Evolutionary conservation across 2,888 invertebrate species (phyloP).

Genomic region (Thumatha senex): DNA sequence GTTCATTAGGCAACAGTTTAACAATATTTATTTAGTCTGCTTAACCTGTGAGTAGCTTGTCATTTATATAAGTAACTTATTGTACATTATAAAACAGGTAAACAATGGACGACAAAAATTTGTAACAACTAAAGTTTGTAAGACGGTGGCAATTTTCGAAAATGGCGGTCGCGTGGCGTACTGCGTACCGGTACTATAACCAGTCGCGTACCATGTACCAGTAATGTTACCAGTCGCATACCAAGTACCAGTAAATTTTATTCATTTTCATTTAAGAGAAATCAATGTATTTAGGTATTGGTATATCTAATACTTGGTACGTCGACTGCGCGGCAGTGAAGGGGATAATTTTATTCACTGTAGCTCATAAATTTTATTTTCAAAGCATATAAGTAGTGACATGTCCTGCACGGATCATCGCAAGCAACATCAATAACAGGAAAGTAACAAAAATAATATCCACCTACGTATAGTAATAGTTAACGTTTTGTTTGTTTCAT

Average conservation of each 20-base stretch:
- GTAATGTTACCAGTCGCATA: too few species aligned
- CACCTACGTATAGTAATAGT: constrained; percentile 49
- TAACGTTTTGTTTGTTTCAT: constrained; percentile 47
- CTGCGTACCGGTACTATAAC: too few species aligned
- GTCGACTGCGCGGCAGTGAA: neutral
- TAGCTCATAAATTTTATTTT: neutral
- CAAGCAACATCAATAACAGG: constrained; percentile 32
- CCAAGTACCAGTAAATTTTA: too few species aligned
- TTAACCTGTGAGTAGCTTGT: neutral
- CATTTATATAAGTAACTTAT: neutral
- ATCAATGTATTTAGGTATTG: too few species aligned
- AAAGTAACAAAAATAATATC: constrained; percentile 28
- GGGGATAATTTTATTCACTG: neutral
- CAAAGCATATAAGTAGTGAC: neutral
- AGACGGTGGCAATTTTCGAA: neutral
- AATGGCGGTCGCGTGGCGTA: too few species aligned
- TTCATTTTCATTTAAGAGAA: too few species aligned
- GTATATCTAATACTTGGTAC: neutral
- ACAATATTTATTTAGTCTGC: constrained; percentile 10
- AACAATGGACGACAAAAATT: neutral
- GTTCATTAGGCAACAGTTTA: constrained; percentile 13
- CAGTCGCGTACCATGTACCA: too few species aligned
- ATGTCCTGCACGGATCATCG: neutral
- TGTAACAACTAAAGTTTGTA: neutral
- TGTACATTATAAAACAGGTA: neutral